Evolutionary conservation across 92 coral and sea anemone species (phyloP), one percentile per base, ranked within the genome.

Genomic region (Galaxea fascicularis): DNA sequence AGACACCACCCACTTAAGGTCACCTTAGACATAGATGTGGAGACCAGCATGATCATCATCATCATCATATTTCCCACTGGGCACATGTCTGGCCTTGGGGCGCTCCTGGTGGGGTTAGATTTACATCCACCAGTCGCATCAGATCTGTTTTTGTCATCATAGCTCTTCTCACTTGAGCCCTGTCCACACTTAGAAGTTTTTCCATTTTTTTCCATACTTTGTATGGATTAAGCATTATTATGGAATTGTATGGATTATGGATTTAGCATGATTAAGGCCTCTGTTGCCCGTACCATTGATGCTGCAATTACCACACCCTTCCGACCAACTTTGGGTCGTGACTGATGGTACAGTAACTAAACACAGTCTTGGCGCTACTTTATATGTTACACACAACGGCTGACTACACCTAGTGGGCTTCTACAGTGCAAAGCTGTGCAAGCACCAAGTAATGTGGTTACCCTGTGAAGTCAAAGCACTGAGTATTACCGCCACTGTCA

Each of bases 381-480:
- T 85, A 10, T 89, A 89, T 45, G 66, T 89, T 62, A 24, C 82
- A 8, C 83, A 78, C 12, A 17, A 27, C 59, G 65, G 73, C 21
- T 63, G 77, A 21, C 87, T 92, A 26, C 83, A 80, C 76, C 75
- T 89, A 18, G 82, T 91, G 6, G 93, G 93, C 21, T 92, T 92
- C 77, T 92, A 85, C 63, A 83, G 90, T 68, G 88, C 90, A 16
- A 88, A 84, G 65, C 77, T 89, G 31, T 71, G 85, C 15, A 74
- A 82, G 27, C 92, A 87, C 71, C 95, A 93, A 71, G 82, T 80
- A 25, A 82, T 58, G 27, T 90, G 94, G 94, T 78, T 90, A 7
- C 93, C 91, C 30, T 92, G 95, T 22, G 80, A 92, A 67, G 76
- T 92, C 4, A 86, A 92, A 35, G 89, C 95, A 4, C 65, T 89